Evolutionary conservation across 2,113 vertebrate species (phyloP), one percentile per base, ranked within the genome.

Genomic region (Excalfactoria chinensis): DNA sequence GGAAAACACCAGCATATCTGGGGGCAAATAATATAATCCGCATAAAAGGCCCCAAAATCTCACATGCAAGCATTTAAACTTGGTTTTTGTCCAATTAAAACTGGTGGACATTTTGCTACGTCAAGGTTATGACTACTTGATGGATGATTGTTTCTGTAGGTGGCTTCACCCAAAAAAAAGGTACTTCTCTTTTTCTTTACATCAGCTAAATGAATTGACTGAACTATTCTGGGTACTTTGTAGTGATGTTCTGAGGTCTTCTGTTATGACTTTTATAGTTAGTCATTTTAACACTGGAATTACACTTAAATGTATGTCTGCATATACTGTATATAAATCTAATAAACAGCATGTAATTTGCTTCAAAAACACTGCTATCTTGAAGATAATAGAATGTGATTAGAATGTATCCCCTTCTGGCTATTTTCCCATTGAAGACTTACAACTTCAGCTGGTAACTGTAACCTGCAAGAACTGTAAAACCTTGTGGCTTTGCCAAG

Each of bases 371-470:
- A 15, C 74, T 64, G 20, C 18, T 49, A 43, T 60, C 37, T 37
- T 83, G 59, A 94, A 89, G 51, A 73, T 69, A 94, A 93, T 18
- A 76, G 46, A 93, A 92, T 19, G 18, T 48, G 19, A 93, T 88
- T 84, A 77, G 80, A 89, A 84, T 88, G 67, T 79, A 90, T 92
- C 44, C 32, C 37, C 34, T 82, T 87, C 66, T 88, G 78, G 43
- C 53, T 92, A 49, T 78, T 83, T 88, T 93, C 67, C 48, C 64
- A 51, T 30, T 62, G 62, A 71, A 78, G 37, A 72, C 63, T 69
- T 90, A 93, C 22, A 68, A 60, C 44, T 87, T 89, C 4, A 30
- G 32, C 19, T 78, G 30, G 70, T 69, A 84, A 63, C 3, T 73
- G 43, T 59, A 79, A 85, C 63, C 86, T 90, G 49, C 16, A 90